Percentiles rank a stretch among this genome's conserved stretches.
phyloP scores from a whole-genome alignment of 2,113 vertebrate genomes.

The Pholis gunnellus region DNA sequence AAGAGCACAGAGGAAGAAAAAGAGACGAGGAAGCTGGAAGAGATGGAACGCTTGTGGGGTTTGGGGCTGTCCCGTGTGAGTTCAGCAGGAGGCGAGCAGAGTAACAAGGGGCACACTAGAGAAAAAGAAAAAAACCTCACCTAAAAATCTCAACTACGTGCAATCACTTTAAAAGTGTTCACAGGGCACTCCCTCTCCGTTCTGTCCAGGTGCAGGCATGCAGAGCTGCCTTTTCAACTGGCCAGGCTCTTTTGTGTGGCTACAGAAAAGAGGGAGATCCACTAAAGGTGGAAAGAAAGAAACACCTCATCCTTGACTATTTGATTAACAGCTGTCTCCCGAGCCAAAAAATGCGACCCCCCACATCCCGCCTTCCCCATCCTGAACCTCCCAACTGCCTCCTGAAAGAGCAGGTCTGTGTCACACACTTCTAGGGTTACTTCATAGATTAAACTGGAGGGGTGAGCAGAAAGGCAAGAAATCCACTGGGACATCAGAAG shows the following conservation, averaged over 20 bases:
- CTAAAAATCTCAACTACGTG: slow-evolving; percentile 52
- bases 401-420: slow-evolving; percentile 78
- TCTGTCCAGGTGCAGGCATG: slow-evolving; percentile 79
- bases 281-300: slow-evolving; percentile 77
- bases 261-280: slow-evolving; percentile 59
- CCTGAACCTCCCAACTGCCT: slow-evolving; percentile 56
- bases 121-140: slow-evolving; percentile 24
- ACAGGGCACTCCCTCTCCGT: slow-evolving; percentile 50
- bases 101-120: slow-evolving; percentile 20
- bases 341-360: slow-evolving; percentile 66
- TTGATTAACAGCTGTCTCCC: slow-evolving; percentile 85
- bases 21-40: slow-evolving; percentile 25
- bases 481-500: slow-evolving; percentile 72
- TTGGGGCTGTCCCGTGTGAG: slow-evolving; percentile 31
- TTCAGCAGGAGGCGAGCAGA: slow-evolving; percentile 28
- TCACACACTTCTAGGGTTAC: slow-evolving; percentile 86
- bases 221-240: slow-evolving; percentile 68
- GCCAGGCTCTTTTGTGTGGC: slow-evolving; percentile 67
- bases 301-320: slow-evolving; percentile 83
- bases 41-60: slow-evolving; percentile 36
- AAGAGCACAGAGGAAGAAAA: slow-evolving; percentile 43
- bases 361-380: slow-evolving; percentile 40
- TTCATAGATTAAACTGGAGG: slow-evolving; percentile 73
- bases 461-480: slow-evolving; percentile 78
- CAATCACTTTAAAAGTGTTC: slow-evolving; percentile 68